Conservation (phyloP, 2,113 vertebrate genomes). For the Lepidiolamprologus cunningtoni region DNA sequence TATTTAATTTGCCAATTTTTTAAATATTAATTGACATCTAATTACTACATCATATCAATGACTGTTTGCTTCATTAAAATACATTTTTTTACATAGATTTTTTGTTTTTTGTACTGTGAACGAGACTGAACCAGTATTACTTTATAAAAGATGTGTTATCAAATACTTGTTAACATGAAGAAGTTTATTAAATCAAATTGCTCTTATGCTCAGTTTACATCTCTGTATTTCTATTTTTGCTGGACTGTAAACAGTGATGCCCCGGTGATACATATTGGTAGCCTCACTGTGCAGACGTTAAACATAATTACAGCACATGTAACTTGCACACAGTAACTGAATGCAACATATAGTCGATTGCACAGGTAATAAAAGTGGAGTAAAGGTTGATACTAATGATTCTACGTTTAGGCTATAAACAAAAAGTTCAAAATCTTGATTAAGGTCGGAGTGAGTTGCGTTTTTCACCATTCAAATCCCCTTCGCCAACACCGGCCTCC, state of each 20-base stretch:
- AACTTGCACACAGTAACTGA: not conserved
- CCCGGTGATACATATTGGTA: not conserved
- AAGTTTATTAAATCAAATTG: not conserved
- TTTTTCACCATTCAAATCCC: not conserved
- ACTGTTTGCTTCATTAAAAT: not conserved
- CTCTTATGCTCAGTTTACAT: not conserved
- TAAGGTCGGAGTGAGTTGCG: accelerated
- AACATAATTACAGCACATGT: not conserved
- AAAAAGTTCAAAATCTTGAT: not conserved
- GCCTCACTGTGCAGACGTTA: not conserved
- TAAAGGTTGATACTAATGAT: not conserved
- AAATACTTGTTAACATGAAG: not conserved
- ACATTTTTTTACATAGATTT: not conserved
- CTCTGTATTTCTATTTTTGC: not conserved
- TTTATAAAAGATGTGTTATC: not conserved
- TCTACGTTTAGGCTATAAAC: not conserved
- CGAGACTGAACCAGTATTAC: not conserved
- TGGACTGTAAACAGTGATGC: not conserved
- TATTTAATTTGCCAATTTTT: not conserved
- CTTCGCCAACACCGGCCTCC: accelerated
- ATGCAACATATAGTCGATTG: not conserved
- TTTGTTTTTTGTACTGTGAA: not conserved
- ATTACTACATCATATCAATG: not conserved
- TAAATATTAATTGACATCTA: not conserved
- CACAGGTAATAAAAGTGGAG: not conserved